Conservation (phyloP, 2,113 vertebrate genomes). For the Spea bombifrons region DNA sequence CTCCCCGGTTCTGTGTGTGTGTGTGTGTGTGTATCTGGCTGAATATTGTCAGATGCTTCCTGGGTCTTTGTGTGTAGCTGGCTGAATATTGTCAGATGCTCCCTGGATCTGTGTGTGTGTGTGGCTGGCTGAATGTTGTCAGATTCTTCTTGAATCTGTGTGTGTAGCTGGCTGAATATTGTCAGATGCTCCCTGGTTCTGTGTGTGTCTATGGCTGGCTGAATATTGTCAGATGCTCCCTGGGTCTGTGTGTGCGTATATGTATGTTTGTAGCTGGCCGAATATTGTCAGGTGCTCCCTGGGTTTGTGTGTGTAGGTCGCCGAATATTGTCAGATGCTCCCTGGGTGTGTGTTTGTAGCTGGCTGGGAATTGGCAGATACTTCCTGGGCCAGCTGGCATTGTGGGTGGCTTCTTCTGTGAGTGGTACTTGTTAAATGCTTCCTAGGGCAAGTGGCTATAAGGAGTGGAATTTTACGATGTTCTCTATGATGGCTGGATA, state of each 20-base stretch:
- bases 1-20: too few species aligned
- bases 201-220: background rate
- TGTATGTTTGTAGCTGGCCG: background rate
- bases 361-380: too few species aligned
- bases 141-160: background rate
- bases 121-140: background rate
- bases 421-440: too few species aligned
- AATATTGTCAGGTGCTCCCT: background rate
- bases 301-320: background rate
- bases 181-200: background rate
- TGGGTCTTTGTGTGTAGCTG: background rate
- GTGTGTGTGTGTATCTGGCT: background rate
- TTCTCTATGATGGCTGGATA: background rate
- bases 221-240: background rate
- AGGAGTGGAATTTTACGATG: background rate
- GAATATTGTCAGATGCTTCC: constrained; percentile 1
- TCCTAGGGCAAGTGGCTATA: too few species aligned
- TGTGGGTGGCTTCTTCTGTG: too few species aligned
- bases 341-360: background rate
- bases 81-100: background rate
- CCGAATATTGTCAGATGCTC: background rate
- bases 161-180: background rate
- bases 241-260: background rate
- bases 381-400: too few species aligned
- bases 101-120: background rate